These are phyloP conservation scores for Drosophila monieri DNA, from an alignment of 2,888 invertebrate genomes.

Conservation along the genomic window DNA sequence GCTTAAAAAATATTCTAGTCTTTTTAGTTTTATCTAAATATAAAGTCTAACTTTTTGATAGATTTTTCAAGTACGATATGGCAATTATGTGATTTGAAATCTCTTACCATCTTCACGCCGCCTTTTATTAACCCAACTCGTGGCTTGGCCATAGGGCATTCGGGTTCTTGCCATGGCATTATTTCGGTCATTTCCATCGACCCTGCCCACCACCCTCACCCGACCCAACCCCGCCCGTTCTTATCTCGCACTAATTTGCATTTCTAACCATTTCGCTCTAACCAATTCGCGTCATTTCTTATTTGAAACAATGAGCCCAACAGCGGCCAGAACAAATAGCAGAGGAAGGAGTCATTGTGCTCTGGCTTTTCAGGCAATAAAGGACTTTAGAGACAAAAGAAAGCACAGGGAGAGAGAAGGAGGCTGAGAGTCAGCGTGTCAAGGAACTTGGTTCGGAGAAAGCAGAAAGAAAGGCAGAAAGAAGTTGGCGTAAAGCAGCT, in stretches of 20 bases:
- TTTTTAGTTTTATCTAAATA: too few relatives aligned
- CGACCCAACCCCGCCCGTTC: slow-evolving; percentile 38
- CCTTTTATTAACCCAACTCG: slow-evolving; percentile 11
- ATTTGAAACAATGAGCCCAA: slow-evolving; percentile 77
- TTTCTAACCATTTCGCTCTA: slow-evolving; percentile 76
- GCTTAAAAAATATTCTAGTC: too few relatives aligned
- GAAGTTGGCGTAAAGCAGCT: slow-evolving; percentile 78
- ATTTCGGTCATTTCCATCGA: slow-evolving; percentile 35
- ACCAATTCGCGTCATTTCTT: slow-evolving; percentile 79
- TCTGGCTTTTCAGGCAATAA: slow-evolving; percentile 64
- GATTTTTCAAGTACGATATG: neutral
- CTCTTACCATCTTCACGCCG: slow-evolving; percentile 6
- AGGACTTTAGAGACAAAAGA: slow-evolving; percentile 46
- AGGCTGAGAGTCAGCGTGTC: slow-evolving; percentile 33
- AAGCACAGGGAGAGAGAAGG: slow-evolving; percentile 6
- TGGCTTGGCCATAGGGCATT: slow-evolving; percentile 33
- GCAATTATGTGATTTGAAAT: neutral
- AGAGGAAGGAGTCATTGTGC: slow-evolving; percentile 66
- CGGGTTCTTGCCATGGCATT: slow-evolving; percentile 35
- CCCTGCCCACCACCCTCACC: neutral
- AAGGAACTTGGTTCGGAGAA: slow-evolving; percentile 59
- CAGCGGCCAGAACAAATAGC: slow-evolving; percentile 60
- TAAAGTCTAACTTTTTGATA: too few relatives aligned
- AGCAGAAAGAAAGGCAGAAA: slow-evolving; percentile 64
- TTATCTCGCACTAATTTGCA: slow-evolving; percentile 73